A percentile compares a stretch with the other conserved stretches of the same genome.
Evolutionary conservation across 2,797 vertebrate species (phyloP).

Genomic region (Lacerta agilis): DNA sequence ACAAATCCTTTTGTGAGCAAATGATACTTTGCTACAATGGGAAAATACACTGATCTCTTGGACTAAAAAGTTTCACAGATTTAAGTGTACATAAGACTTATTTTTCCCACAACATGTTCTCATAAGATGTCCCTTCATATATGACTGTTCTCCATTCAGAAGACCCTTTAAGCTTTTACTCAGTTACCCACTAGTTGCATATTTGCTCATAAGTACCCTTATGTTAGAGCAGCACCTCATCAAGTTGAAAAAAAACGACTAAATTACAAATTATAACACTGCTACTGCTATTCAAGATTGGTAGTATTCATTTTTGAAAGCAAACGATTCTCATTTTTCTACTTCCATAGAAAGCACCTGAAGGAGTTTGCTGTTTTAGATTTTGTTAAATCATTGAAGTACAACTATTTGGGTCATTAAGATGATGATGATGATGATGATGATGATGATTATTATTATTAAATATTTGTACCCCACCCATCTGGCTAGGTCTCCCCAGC

Average conservation of each 20-base stretch:
- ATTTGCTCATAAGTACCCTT: not conserved
- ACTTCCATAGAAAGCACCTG: not conserved
- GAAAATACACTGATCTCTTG: not conserved
- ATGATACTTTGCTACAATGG: not conserved
- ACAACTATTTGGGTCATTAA: constrained; percentile 28
- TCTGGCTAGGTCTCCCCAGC: too few species aligned
- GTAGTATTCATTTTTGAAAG: not conserved
- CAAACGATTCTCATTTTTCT: constrained; percentile 9
- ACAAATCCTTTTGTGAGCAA: constrained; percentile 29
- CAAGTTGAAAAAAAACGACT: constrained; percentile 31
- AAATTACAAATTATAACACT: constrained; percentile 8
- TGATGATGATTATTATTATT: too few species aligned
- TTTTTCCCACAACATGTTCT: not conserved
- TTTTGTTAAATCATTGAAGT: constrained; percentile 38
- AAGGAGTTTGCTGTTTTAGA: constrained; percentile 29
- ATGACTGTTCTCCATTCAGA: constrained; percentile 6
- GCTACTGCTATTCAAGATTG: constrained; percentile 38
- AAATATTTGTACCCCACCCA: too few species aligned
- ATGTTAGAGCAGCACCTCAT: constrained; percentile 19
- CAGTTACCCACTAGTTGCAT: constrained; percentile 27
- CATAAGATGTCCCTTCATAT: not conserved
- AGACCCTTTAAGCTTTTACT: constrained; percentile 21
- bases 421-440: not conserved
- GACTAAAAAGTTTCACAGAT: not conserved
- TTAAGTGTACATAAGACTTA: not conserved